These are phyloP conservation scores for Ophion ellenae DNA, from an alignment of 2,888 invertebrate genomes.

Conservation along the genomic window DNA sequence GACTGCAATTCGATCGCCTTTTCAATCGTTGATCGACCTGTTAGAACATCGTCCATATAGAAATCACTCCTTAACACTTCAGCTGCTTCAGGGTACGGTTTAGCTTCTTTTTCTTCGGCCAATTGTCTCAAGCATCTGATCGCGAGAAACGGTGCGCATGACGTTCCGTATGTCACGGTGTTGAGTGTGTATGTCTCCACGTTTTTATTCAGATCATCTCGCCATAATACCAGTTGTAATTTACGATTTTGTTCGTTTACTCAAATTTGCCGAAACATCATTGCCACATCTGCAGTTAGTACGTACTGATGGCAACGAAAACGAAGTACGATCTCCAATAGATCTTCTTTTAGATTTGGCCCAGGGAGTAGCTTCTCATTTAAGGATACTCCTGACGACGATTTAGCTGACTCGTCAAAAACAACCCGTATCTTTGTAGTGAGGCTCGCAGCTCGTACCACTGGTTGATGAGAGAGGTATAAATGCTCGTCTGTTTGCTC, in stretches of 20 bases:
- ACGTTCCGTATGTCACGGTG: conserved; percentile 56
- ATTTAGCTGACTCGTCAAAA: conserved; percentile 1
- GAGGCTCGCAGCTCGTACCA: conserved; percentile 42
- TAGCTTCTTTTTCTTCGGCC: conserved; percentile 39
- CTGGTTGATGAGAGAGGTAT: conserved; percentile 54
- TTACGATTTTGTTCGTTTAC: conserved; percentile 38
- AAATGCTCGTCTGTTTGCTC: not conserved
- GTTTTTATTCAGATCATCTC: conserved; percentile 17
- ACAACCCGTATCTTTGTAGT: conserved; percentile 48
- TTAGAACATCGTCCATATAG: conserved; percentile 61
- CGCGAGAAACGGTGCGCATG: conserved; percentile 53
- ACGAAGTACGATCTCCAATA: too few species aligned
- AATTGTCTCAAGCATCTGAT: conserved; percentile 59
- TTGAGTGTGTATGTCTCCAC: conserved; percentile 37
- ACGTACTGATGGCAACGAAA: conserved; percentile 49
- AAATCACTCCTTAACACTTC: conserved; percentile 42
- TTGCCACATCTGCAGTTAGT: conserved; percentile 48
- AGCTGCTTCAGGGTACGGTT: conserved; percentile 34
- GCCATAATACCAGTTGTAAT: conserved; percentile 56
- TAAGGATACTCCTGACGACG: too few species aligned
- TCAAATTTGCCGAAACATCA: conserved; percentile 24
- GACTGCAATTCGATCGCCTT: not conserved
- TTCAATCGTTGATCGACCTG: conserved; percentile 42
- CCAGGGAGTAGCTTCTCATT: too few species aligned
- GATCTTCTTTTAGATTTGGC: too few species aligned